Percentiles rank a stretch among this genome's conserved stretches.
These are phyloP conservation scores for Cryptus viduatorius DNA, from an alignment of 2,888 invertebrate species.

Conservation along the genomic window DNA sequence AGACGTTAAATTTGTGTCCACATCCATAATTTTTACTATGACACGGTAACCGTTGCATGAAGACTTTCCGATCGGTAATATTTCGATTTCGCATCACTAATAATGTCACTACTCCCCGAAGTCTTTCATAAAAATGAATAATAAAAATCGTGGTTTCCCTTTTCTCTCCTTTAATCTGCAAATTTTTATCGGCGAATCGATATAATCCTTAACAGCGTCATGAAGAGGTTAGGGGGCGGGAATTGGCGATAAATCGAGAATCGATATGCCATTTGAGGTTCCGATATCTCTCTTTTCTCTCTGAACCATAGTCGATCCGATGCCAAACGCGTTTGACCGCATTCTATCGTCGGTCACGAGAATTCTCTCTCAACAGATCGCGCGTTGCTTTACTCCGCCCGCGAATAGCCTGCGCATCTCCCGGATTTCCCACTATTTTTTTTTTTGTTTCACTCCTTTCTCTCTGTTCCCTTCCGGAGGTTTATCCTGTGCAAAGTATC, in stretches of 20 bases:
- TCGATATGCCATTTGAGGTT: slow-evolving; percentile 64
- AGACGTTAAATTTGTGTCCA: too few relatives aligned
- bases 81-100: too few relatives aligned
- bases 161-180: slow-evolving; percentile 46
- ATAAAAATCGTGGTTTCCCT: slow-evolving; percentile 67
- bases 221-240: slow-evolving; percentile 7
- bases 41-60: too few relatives aligned
- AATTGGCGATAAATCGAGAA: slow-evolving; percentile 63
- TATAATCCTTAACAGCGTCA: slow-evolving; percentile 43
- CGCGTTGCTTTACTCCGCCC: not conserved
- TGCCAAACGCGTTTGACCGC: slow-evolving; percentile 65
- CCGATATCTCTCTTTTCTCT: slow-evolving; percentile 13
- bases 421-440: slow-evolving; percentile 1
- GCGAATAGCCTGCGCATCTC: slow-evolving; percentile 8
- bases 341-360: slow-evolving; percentile 56
- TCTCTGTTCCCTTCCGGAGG: not conserved
- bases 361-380: not conserved
- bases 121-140: slow-evolving; percentile 20
- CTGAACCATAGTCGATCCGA: slow-evolving; percentile 33
- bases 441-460: not conserved
- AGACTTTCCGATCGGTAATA: too few relatives aligned
- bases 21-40: too few relatives aligned
- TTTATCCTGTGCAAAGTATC: not conserved
- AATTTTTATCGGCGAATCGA: slow-evolving; percentile 59
- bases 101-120: too few relatives aligned